A percentile compares a stretch with the other conserved stretches of the same genome.
Evolutionary conservation across 2,113 vertebrate genomes (phyloP).

Genomic region (Nibea albiflora): DNA sequence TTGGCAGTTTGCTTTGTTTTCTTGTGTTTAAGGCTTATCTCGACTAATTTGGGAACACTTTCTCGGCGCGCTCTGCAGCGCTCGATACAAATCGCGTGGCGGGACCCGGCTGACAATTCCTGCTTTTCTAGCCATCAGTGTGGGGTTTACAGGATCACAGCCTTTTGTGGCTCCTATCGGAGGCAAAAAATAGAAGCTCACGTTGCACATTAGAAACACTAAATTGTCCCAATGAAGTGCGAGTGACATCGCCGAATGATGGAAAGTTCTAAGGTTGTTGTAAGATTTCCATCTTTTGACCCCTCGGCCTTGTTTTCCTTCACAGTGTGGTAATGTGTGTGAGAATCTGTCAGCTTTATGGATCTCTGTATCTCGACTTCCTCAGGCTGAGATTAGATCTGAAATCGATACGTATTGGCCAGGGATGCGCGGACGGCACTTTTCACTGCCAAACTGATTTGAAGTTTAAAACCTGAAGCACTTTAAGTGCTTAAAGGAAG

Average conservation of each 20-base stretch:
- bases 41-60: conserved; percentile 38
- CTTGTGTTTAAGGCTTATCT: conserved; percentile 34
- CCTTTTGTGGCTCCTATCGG: conserved; percentile 39
- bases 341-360: conserved; percentile 50
- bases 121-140: conserved; percentile 32
- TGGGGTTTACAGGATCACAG: conserved; percentile 30
- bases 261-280: conserved; percentile 22
- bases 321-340: conserved; percentile 33
- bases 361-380: conserved; percentile 40
- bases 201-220: neutral
- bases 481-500: conserved; percentile 28
- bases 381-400: conserved; percentile 62
- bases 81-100: conserved; percentile 27
- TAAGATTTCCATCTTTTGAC: conserved; percentile 28
- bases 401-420: conserved; percentile 65
- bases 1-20: conserved; percentile 26
- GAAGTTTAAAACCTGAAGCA: conserved; percentile 40
- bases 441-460: conserved; percentile 52
- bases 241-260: conserved; percentile 26
- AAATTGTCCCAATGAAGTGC: conserved; percentile 27
- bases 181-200: conserved; percentile 28
- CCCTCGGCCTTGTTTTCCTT: conserved; percentile 39
- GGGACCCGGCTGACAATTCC: conserved; percentile 32
- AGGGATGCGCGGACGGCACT: conserved; percentile 29
- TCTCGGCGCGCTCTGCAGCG: conserved; percentile 5